Evolutionary conservation across 2,888 invertebrate species (phyloP).

Genomic region (Onchidella celtica): DNA sequence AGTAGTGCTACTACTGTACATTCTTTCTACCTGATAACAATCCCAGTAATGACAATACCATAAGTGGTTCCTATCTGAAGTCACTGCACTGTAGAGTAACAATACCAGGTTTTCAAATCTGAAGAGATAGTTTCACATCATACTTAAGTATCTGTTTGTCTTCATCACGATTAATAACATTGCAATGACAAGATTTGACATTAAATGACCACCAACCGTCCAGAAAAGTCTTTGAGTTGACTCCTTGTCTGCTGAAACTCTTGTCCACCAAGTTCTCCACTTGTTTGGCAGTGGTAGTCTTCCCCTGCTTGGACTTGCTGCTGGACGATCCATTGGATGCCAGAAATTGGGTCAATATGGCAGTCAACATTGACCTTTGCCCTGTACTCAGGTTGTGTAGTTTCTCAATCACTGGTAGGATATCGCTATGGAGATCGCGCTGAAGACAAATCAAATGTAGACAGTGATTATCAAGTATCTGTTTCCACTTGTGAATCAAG

Average conservation of each 20-base stretch:
- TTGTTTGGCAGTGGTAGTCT: constrained; percentile 25
- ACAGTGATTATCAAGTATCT: not conserved
- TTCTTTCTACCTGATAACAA: too few relatives aligned
- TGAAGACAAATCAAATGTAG: constrained; percentile 45
- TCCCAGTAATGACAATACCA: too few relatives aligned
- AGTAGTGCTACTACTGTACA: too few relatives aligned
- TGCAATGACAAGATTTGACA: too few relatives aligned
- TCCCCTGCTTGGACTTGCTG: constrained; percentile 15
- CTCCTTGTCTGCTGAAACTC: not conserved
- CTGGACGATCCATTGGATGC: constrained; percentile 40
- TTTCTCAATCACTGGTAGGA: constrained; percentile 60
- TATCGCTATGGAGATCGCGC: constrained; percentile 53
- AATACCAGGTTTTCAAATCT: too few relatives aligned
- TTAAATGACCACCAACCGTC: constrained; percentile 29
- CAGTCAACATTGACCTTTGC: constrained; percentile 61
- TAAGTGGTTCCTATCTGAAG: too few relatives aligned
- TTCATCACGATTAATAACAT: too few relatives aligned
- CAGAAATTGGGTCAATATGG: constrained; percentile 64
- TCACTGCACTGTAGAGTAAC: too few relatives aligned
- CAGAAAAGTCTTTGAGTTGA: constrained; percentile 20
- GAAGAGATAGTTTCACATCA: too few relatives aligned
- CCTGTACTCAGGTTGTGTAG: constrained; percentile 55
- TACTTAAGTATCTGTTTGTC: too few relatives aligned
- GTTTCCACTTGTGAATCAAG: not conserved
- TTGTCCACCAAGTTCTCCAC: constrained; percentile 15